phyloP scores from a whole-genome alignment of 2,113 vertebrate species.

The Caracal caracal region DNA sequence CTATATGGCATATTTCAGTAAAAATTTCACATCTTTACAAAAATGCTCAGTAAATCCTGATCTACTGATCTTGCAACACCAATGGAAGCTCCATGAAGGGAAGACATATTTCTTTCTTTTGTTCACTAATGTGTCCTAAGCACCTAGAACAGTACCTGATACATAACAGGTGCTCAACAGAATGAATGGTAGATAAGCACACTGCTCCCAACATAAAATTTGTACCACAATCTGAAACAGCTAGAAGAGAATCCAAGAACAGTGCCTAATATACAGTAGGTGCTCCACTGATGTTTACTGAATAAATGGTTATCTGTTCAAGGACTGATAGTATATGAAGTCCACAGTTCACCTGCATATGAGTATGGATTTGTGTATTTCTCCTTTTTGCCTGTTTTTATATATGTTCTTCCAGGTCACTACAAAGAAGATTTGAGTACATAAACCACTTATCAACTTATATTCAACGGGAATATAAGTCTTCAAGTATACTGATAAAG shows the following conservation, averaged over 20 bases:
- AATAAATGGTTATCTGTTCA: background rate
- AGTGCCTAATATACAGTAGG: background rate
- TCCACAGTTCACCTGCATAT: background rate
- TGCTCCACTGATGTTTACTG: background rate
- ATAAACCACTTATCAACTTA: conserved; percentile 13
- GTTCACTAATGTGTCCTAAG: background rate
- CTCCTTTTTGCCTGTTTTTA: background rate
- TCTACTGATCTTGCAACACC: background rate
- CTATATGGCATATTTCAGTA: background rate
- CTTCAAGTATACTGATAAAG: background rate
- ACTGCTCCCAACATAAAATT: background rate
- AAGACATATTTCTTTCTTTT: conserved; percentile 1
- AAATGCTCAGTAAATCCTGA: conserved; percentile 26
- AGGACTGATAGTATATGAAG: background rate
- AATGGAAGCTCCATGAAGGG: background rate
- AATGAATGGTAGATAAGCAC: background rate
- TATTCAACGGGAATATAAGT: conserved; percentile 10
- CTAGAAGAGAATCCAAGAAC: conserved; percentile 2
- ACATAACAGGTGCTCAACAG: background rate
- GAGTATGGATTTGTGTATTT: background rate
- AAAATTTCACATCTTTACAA: background rate
- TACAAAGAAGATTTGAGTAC: conserved; percentile 24
- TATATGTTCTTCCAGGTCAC: conserved; percentile 11
- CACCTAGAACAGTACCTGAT: background rate
- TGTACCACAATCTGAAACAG: background rate